phyloP scores from a whole-genome alignment of 2,888 invertebrate species.

The Nasonia oneida region DNA sequence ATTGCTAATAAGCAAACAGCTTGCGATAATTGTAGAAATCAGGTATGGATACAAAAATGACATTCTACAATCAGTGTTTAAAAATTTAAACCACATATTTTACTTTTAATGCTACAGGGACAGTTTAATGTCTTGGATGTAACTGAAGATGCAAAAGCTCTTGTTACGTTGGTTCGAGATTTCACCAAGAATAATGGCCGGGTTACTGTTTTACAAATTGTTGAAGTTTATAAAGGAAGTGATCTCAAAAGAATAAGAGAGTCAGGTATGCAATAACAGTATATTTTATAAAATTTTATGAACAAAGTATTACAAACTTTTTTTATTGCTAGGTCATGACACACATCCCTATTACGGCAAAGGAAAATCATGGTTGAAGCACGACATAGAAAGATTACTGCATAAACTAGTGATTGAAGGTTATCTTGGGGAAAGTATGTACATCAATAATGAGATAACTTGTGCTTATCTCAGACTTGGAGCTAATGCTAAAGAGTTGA shows the following conservation, averaged over 20 bases:
- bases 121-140: constrained; percentile 25
- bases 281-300: background rate
- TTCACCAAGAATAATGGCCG: constrained; percentile 22
- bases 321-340: constrained; percentile 80
- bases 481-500: constrained; percentile 83
- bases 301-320: background rate
- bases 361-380: constrained; percentile 85
- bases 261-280: constrained; percentile 69
- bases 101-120: constrained; percentile 4
- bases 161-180: constrained; percentile 42
- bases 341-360: constrained; percentile 84
- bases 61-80: background rate
- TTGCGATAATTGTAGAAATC: constrained; percentile 93
- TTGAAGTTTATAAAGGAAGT: constrained; percentile 74
- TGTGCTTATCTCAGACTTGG: constrained; percentile 91
- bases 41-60: constrained; percentile 75
- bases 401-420: constrained; percentile 91
- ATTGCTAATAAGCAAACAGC: constrained; percentile 83
- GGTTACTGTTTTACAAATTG: constrained; percentile 70
- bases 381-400: constrained; percentile 90
- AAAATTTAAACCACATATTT: background rate
- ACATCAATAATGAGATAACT: constrained; percentile 89
- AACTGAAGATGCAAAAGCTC: constrained; percentile 40
- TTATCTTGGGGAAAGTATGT: constrained; percentile 87
- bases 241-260: constrained; percentile 77